Percentiles rank a stretch among this genome's conserved stretches.
phyloP scores from a whole-genome alignment of 2,888 invertebrate genomes.

The Lycocerus yunnanus region DNA sequence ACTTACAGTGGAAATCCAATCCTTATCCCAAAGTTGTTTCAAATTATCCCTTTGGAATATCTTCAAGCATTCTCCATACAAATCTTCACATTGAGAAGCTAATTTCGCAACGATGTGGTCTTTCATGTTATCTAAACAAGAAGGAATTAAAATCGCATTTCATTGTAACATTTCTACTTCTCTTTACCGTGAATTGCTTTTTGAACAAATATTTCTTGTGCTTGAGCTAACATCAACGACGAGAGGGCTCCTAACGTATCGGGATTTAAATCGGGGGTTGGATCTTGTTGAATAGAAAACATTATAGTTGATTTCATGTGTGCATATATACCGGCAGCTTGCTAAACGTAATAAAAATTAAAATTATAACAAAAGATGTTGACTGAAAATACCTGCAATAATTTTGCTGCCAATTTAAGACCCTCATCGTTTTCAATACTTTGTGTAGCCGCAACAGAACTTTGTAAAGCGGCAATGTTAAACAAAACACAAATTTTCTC shows the following conservation, averaged over 20 bases:
- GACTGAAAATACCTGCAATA: conserved; percentile 72
- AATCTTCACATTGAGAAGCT: conserved; percentile 89
- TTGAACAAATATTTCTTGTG: conserved; percentile 94
- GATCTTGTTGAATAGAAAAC: conserved; percentile 88
- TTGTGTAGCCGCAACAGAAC: conserved; percentile 83
- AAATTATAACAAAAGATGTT: neutral
- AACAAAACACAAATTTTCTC: conserved; percentile 95
- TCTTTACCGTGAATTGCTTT: conserved; percentile 83
- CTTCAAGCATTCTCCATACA: conserved; percentile 89
- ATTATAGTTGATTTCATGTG: conserved; percentile 82
- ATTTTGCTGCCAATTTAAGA: conserved; percentile 87
- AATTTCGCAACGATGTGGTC: conserved; percentile 90
- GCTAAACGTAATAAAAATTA: conserved; percentile 59
- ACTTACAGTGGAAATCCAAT: conserved; percentile 76
- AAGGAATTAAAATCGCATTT: neutral
- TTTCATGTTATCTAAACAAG: conserved; percentile 85
- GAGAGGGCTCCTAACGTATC: conserved; percentile 88
- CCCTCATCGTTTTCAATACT: conserved; percentile 90
- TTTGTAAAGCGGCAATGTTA: conserved; percentile 94
- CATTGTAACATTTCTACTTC: neutral
- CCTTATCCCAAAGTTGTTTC: conserved; percentile 86
- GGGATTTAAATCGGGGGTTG: conserved; percentile 93
- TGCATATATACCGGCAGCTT: conserved; percentile 87
- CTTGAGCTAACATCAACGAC: conserved; percentile 94
- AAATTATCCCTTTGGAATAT: conserved; percentile 84